Base-by-base conservation (phyloP, 2,888 invertebrate species). In the Drosophila meridiana region DNA sequence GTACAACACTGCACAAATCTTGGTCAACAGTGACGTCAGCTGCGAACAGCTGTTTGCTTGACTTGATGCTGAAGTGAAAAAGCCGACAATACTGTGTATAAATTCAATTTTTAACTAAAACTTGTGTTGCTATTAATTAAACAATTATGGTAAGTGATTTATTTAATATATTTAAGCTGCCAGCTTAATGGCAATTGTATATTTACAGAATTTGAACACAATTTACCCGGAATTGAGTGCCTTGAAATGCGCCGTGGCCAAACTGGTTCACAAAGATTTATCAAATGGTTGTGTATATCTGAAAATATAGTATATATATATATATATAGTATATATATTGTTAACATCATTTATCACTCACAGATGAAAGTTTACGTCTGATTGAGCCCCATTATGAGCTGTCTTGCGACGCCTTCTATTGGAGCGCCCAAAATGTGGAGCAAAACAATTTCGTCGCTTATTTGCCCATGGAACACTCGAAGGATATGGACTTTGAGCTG, bases 191-290 rank as follows among this genome's bases (percentile, higher is more conserved):
- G 32, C 9, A 1, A 3, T 30, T 38, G 0, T 20, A 9, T 20
- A 45, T 13, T 38, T 76, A 1, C 57, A 70, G 60, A 91, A 93
- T 59, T 93, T 94, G 79, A 90, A 93, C 63, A 90, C 91, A 52
- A 71, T 94, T 32, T 94, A 94, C 1, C 94, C 94, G 56, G 90
- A 94, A 77, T 59, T 75, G 2, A 55, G 7, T n/a, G 92, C 92
- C 71, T 83, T 92, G 28, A 93, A 93, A 78, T 93, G 94, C 20
- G 93, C 93, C 2, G 89, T 94, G 73, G 94, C 94, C 1, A 93
- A 93, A 59, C 94, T 94, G 78, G 94, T 95, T 3, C 95, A 94
- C 80, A 91, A 94, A 53, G 94, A 95, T 83, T 87, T 95, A 48
- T 93, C 93, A 50, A 65, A 59, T 26, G 36, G 60, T 62, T 53